Evolutionary conservation across 2,113 vertebrate species (phyloP), one percentile per base, ranked within the genome.

Genomic region (Emydura subglobosa): DNA sequence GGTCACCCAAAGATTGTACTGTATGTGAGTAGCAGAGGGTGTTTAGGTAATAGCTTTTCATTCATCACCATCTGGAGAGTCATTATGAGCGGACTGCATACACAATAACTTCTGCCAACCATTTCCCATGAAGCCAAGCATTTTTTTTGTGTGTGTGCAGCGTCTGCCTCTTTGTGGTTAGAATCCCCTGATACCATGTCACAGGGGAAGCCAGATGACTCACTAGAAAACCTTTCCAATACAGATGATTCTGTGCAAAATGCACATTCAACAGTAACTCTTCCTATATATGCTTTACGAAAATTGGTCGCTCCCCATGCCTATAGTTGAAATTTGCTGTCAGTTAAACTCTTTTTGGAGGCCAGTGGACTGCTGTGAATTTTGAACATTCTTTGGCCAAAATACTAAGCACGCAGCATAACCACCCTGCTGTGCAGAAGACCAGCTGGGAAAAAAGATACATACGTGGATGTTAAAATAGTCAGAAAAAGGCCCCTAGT

Each of bases 401-500:
- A 98, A 90, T 87, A 91, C 83, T 88, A 53, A 86, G 25, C 78
- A 91, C 74, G 82, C 93, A 96, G 91, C 50, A 1, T 1, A 95
- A 78, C 49, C 39, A 12, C 91, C 54, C 74, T 92, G 81, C 86
- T 85, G 93, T 47, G 91, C 59, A 76, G 92, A 49, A 94, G 92
- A 95, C 95, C 89, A 94, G 96, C 96, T 96, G 96, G 74, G 94
- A 76, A 79, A 94, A 94, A 92, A 86, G 90, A 93, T 87, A 79
- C 1, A 2, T 89, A 87, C 53, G 84, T 88, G 91, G 91, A 95
- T 95, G 94, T 96, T 96, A 96, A 96, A 96, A 95, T 92, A 94
- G 79, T 87, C 88, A 91, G 90, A 92, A 87, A 53, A 89, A 88
- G 78, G 88, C 74, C 86, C 89, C 94, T 96, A 61, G 87, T 86